These are phyloP conservation scores for Lamprotornis superbus DNA, from an alignment of 2,113 vertebrate species.

Conservation along the genomic window DNA sequence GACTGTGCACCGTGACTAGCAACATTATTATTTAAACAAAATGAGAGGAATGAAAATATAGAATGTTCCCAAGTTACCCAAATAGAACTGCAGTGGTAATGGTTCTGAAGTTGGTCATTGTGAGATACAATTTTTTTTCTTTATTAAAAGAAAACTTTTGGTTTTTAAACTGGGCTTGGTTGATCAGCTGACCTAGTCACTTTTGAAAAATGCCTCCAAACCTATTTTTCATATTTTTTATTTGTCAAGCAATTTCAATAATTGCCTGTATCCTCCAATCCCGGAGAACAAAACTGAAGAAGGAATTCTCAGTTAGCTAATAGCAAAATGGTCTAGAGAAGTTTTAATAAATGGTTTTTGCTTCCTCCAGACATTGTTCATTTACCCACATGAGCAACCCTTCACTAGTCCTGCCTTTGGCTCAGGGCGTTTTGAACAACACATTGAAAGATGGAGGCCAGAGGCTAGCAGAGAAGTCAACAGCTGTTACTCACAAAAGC, in stretches of 20 bases:
- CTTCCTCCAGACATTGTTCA: neutral
- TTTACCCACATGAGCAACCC: neutral
- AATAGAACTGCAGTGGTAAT: neutral
- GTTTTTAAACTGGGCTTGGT: neutral
- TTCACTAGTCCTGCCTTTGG: neutral
- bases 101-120: neutral
- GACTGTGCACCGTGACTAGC: neutral
- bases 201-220: neutral
- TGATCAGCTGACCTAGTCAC: neutral
- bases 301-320: neutral
- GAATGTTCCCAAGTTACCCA: neutral
- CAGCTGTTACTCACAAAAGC: neutral
- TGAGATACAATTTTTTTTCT: neutral
- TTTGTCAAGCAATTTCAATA: neutral
- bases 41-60: constrained; percentile 25
- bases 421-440: neutral
- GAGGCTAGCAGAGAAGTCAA: neutral
- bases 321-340: neutral
- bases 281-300: neutral
- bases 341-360: neutral
- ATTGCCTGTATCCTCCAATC: neutral
- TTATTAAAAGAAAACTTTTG: neutral
- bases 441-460: neutral
- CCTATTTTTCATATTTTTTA: neutral
- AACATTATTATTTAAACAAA: constrained; percentile 36